A percentile compares a stretch with the other conserved stretches of the same genome.
These are phyloP conservation scores for Ailuropoda melanoleuca DNA, from an alignment of 2,113 vertebrate species.

Conservation along the genomic window DNA sequence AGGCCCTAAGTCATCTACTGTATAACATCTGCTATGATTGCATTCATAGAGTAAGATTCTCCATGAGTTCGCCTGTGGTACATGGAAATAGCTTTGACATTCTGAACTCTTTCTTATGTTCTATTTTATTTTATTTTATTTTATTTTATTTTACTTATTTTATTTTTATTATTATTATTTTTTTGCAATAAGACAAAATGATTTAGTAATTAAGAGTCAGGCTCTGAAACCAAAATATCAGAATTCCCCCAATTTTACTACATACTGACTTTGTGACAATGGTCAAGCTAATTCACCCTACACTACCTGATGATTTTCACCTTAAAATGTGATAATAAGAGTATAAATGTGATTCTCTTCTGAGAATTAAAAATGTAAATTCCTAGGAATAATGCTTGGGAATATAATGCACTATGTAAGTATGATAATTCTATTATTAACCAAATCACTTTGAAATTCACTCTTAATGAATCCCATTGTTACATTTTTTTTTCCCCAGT, in stretches of 20 bases:
- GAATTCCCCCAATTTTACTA: background rate
- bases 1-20: background rate
- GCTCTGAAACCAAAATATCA: background rate
- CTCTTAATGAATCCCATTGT: background rate
- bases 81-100: background rate
- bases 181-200: background rate
- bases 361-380: background rate
- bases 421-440: background rate
- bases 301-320: background rate
- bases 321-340: background rate
- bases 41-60: background rate
- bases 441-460: background rate
- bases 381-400: background rate
- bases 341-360: background rate
- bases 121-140: background rate
- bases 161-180: background rate
- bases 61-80: background rate
- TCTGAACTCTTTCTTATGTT: background rate
- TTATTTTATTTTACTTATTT: background rate
- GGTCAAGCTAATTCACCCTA: background rate
- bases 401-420: background rate
- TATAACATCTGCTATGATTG: background rate
- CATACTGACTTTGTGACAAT: background rate
- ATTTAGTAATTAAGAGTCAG: background rate
- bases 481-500: background rate